Conservation (phyloP, 2,888 invertebrate genomes). For the Capitulum mitella region DNA sequence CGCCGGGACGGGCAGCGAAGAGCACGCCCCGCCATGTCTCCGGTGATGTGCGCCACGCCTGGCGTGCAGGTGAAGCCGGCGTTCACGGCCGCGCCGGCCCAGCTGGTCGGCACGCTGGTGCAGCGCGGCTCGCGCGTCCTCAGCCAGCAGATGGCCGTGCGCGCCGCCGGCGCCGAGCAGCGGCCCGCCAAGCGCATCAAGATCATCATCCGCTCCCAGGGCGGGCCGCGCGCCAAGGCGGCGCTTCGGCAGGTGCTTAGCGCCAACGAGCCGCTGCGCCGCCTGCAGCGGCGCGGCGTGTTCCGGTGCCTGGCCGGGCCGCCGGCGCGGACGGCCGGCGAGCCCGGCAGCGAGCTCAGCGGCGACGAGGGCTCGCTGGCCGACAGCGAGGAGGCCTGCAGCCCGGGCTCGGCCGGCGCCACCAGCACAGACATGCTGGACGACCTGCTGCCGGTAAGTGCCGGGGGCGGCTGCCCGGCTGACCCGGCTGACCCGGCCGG, state of each 20-base stretch:
- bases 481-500: background rate
- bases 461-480: background rate
- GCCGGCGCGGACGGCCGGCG: background rate
- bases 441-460: constrained; percentile 15
- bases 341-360: background rate
- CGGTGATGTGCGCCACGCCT: background rate
- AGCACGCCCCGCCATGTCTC: background rate
- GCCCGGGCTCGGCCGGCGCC: constrained; percentile 9
- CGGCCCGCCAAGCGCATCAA: constrained; percentile 19
- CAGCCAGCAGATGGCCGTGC: background rate
- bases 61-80: constrained; percentile 1
- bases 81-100: background rate
- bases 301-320: background rate
- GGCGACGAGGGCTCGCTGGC: constrained; percentile 1
- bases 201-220: constrained; percentile 23
- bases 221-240: constrained; percentile 17
- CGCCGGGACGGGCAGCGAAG: no score
- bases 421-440: constrained; percentile 15
- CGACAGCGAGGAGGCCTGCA: constrained; percentile 15
- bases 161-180: background rate
- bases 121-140: background rate
- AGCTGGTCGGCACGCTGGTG: background rate
- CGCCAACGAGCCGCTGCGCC: background rate
- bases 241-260: constrained; percentile 3
- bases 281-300: constrained; percentile 5